phyloP scores from a whole-genome alignment of 2,797 vertebrate genomes.

The Mionectes olivaceus region DNA sequence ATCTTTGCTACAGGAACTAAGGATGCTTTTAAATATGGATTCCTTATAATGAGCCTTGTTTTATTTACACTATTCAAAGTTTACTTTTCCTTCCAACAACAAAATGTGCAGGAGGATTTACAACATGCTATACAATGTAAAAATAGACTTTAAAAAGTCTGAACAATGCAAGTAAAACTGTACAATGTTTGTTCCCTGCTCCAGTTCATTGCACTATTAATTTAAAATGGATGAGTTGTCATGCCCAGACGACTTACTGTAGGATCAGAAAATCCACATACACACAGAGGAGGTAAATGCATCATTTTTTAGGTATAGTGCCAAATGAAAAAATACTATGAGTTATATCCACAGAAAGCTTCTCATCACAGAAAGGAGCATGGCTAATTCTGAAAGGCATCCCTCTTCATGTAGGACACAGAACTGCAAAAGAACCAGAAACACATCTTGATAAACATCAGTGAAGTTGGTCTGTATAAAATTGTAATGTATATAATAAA shows the following conservation, averaged over 20 bases:
- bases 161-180: constrained; percentile 74
- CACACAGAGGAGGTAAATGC: constrained; percentile 42
- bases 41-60: constrained; percentile 54
- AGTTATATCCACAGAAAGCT: constrained; percentile 45
- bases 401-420: constrained; percentile 91
- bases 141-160: constrained; percentile 78
- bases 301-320: constrained; percentile 68
- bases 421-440: constrained; percentile 83
- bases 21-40: constrained; percentile 1
- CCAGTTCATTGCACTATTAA: constrained; percentile 67
- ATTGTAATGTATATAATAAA: background rate
- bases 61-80: constrained; percentile 62
- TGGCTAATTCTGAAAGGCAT: constrained; percentile 9
- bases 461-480: background rate
- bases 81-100: constrained; percentile 41
- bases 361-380: constrained; percentile 27
- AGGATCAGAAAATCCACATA: constrained; percentile 60
- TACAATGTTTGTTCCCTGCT: constrained; percentile 70
- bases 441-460: background rate
- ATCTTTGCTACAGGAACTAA: constrained; percentile 46
- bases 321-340: constrained; percentile 47
- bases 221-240: constrained; percentile 68
- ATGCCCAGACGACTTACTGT: constrained; percentile 62
- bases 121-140: constrained; percentile 71
- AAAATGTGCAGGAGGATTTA: constrained; percentile 53